Percentiles rank a stretch among this genome's conserved stretches.
phyloP scores from a whole-genome alignment of 2,113 vertebrate species.

The Rhynchomys soricoides region DNA sequence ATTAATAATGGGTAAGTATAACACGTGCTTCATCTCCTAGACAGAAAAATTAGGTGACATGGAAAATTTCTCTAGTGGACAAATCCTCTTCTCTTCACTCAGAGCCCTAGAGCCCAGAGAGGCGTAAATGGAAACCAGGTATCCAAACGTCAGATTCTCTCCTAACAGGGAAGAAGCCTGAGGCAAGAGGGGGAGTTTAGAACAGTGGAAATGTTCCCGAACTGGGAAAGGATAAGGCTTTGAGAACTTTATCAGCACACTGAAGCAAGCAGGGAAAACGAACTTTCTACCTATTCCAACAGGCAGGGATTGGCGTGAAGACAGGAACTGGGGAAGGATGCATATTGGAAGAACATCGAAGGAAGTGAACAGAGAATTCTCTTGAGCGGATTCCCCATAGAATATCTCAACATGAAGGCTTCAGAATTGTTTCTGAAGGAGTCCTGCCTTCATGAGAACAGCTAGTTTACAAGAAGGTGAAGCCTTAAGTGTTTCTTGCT shows the following conservation, averaged over 20 bases:
- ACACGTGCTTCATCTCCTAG: not conserved
- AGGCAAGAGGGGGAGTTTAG: conserved; percentile 14
- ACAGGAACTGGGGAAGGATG: too few relatives aligned
- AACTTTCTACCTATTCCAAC: not conserved
- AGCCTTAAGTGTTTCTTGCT: conserved; percentile 90
- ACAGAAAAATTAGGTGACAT: not conserved
- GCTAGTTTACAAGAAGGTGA: conserved; percentile 86
- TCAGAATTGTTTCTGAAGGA: conserved; percentile 81
- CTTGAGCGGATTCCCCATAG: conserved; percentile 60
- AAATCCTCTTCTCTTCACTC: not conserved
- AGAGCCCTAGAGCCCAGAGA: not conserved
- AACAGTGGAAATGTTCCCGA: not conserved
- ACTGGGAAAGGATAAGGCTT: not conserved
- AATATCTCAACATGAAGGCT: conserved; percentile 71
- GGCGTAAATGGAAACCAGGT: not conserved
- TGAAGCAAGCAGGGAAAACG: not conserved
- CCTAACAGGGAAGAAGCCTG: not conserved
- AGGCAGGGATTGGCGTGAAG: not conserved
- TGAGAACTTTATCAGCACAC: not conserved
- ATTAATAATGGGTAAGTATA: not conserved
- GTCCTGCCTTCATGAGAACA: conserved; percentile 80
- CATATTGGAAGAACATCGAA: not conserved
- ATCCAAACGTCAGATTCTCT: not conserved
- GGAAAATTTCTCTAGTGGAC: not conserved
- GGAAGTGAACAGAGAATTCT: conserved; percentile 27